A percentile compares a stretch with the other conserved stretches of the same genome.
phyloP scores from a whole-genome alignment of 92 coral and sea anemone genomes.

The Nematostella vectensis region DNA sequence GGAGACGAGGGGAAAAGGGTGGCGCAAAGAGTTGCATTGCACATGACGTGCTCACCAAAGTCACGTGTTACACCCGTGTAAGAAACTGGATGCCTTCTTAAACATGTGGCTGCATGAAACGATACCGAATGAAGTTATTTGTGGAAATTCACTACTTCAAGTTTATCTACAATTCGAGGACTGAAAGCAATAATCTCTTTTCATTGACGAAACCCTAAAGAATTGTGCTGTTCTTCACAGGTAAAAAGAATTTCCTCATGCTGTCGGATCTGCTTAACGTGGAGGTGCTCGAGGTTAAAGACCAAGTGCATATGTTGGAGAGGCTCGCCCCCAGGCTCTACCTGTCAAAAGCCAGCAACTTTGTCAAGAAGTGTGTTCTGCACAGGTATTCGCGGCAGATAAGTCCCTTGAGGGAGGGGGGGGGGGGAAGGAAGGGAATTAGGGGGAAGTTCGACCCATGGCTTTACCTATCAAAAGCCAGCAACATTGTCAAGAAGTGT shows the following conservation, averaged over 20 bases:
- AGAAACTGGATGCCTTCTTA: too few relatives aligned
- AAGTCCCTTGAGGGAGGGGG: not conserved
- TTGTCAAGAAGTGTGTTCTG: slow-evolving; percentile 61
- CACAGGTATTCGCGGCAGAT: slow-evolving; percentile 64
- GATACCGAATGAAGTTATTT: too few relatives aligned
- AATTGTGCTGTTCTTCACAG: too few relatives aligned
- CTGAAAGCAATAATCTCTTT: too few relatives aligned
- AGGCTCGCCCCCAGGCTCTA: slow-evolving; percentile 69
- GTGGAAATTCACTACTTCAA: too few relatives aligned
- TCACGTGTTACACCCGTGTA: too few relatives aligned
- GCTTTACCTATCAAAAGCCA: slow-evolving; percentile 65
- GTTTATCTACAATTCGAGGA: too few relatives aligned
- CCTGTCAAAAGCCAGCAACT: slow-evolving; percentile 68
- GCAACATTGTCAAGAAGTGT: slow-evolving; percentile 64
- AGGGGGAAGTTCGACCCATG: slow-evolving; percentile 66
- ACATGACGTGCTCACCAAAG: too few relatives aligned
- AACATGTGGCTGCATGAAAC: too few relatives aligned
- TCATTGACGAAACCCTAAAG: too few relatives aligned
- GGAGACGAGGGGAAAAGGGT: too few relatives aligned
- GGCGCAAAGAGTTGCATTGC: too few relatives aligned
- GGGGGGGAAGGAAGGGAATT: not conserved
- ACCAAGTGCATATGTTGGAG: slow-evolving; percentile 81
- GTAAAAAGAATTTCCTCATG: slow-evolving; percentile 71
- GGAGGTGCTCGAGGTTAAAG: slow-evolving; percentile 84
- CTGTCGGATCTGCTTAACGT: slow-evolving; percentile 76